Conservation (phyloP, 2,113 vertebrate species). For the Osmerus mordax region DNA sequence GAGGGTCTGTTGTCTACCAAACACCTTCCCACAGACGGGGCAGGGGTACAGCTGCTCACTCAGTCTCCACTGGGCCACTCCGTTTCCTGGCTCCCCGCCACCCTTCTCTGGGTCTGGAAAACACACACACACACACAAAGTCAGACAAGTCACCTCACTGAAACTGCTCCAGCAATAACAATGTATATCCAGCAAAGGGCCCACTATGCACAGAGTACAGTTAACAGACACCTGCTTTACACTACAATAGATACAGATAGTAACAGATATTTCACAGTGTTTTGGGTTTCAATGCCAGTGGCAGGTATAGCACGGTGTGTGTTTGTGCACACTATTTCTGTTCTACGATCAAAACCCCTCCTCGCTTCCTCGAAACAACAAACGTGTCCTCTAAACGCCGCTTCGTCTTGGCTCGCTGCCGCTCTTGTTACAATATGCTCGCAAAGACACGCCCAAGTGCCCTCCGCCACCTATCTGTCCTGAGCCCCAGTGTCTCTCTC, state of each 20-base stretch:
- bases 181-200: no score
- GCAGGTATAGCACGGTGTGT: neutral
- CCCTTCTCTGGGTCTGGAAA: conserved; percentile 84
- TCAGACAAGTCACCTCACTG: neutral
- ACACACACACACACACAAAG: conserved; percentile 1
- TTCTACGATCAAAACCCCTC: neutral
- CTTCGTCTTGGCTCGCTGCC: neutral
- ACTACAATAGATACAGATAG: no score
- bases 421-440: no score
- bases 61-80: conserved; percentile 86
- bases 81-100: conserved; percentile 83
- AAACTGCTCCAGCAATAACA: neutral
- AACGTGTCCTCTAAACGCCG: no score
- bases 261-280: no score
- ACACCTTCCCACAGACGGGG: conserved; percentile 94
- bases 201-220: no score
- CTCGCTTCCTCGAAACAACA: neutral
- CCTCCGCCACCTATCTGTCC: neutral
- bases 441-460: conserved; percentile 1
- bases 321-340: neutral
- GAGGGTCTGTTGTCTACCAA: conserved; percentile 94
- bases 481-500: neutral
- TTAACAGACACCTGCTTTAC: no score
- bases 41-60: conserved; percentile 95
- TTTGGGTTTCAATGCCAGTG: neutral